Conservation (phyloP, 2,797 vertebrate species). For the Sebastes miniatus region DNA sequence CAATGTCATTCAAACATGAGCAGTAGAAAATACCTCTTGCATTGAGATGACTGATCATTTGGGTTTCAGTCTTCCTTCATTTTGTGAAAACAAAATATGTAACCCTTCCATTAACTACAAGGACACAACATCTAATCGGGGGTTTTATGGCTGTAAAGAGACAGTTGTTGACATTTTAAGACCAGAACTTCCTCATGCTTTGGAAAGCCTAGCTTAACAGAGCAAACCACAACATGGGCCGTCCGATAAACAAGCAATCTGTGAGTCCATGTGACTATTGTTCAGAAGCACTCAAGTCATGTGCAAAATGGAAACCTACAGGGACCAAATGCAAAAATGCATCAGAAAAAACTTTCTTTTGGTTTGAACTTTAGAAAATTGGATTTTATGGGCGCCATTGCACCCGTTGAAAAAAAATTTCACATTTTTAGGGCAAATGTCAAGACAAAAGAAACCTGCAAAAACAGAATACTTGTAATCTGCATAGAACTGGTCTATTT, state of each 20-base stretch:
- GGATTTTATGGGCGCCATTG: background rate
- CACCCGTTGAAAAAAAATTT: background rate
- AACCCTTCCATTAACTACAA: background rate
- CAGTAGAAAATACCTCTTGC: background rate
- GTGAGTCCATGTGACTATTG: background rate
- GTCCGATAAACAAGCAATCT: background rate
- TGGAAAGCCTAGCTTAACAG: background rate
- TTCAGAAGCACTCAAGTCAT: background rate
- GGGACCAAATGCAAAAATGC: background rate
- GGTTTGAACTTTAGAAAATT: background rate
- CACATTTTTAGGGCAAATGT: background rate
- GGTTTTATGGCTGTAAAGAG: background rate
- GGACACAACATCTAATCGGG: background rate
- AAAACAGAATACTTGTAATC: background rate
- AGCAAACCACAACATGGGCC: background rate
- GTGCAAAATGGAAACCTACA: background rate
- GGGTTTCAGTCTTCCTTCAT: background rate
- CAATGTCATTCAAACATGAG: background rate
- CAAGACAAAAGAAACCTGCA: background rate
- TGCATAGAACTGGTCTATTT: background rate
- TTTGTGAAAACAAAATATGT: background rate
- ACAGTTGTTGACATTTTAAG: background rate
- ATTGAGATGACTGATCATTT: background rate
- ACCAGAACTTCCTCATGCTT: background rate
- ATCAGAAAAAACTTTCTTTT: background rate